Evolutionary conservation across 2,888 invertebrate genomes (phyloP), one percentile per base, ranked within the genome.

Genomic region (Acrobasis repandana): DNA sequence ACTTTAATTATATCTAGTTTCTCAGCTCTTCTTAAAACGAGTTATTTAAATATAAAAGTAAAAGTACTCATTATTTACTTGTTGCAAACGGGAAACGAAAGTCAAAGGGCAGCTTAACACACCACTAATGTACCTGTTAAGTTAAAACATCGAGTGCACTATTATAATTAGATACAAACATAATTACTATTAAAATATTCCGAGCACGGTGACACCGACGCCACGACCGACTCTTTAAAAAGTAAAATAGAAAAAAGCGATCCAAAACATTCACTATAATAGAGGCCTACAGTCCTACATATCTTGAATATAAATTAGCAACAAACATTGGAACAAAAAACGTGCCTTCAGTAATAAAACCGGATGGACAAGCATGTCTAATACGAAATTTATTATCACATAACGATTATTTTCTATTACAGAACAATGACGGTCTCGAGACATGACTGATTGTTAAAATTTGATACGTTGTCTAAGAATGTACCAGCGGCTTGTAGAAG

Each of bases 241-340:
- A 71, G 64, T 69, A 65, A 71, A 75, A 74, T 71, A 73, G 72
- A 76, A 77, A 79, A 72, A 70, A 65, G 54, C 68, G 67, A 79
- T 75, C 73, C 72, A 71, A 82, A 80, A 80, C 77, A 81, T 73
- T 79, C 74, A 69, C 73, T 67, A 79, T 77, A 78, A 80, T 79
- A 79, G 77, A 72, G 75, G 73, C 66, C n/a, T n/a, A n/a, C n/a
- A n/a, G n/a, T n/a, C 68, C 73, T 80, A 82, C 82, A 80, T 82
- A 83, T 73, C 74, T 79, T 83, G 87, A 88, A 88, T 88, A 77
- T 84, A 82, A 86, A 88, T 82, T 80, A 86, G 84, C 80, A 74
- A 78, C 73, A 79, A 76, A 73, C 74, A 71, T 52, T 20, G 77
- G 74, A 79, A 78, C 71, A 78, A 73, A 74, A 63, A 64, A 72